Base-by-base conservation (phyloP, 2,113 vertebrate genomes). In the Dryoscopus gambensis region DNA sequence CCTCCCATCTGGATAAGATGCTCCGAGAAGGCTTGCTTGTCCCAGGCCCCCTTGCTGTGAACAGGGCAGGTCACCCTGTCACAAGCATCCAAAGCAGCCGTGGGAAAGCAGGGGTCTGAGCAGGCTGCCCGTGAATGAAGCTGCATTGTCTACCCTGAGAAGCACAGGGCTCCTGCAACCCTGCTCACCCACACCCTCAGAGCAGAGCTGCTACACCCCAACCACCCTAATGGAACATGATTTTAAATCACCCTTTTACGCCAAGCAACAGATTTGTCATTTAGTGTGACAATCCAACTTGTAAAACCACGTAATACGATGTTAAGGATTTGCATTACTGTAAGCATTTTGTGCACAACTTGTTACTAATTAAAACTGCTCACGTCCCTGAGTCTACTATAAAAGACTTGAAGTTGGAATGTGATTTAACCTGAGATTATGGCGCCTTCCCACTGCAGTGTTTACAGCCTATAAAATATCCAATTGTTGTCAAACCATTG, bases 201-300 rank as follows among this genome's bases (percentile, higher is more conserved):
- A 2, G 19, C 50, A 40, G 47, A 68, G 81, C 28, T 12, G 8
- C 35, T 7, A 30, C 24, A 52, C 10, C 18, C 27, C 62, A 65
- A 8, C 2, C 53, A 78, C 31, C 19, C 24, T 3, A 15, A 74
- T 16, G 8, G 18, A 50, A 63, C 0, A 0, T 5, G 8, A 57
- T 59, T 82, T 77, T 24, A 77, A 55, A 82, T 23, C 55, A 49
- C 21, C 40, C 7, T 28, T 77, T 57, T 42, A 22, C 40, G 44
- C 59, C 46, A 46, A 60, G 39, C 40, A 65, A 27, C 15, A 21
- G 2, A 13, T 30, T 67, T 53, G 39, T 35, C 47, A 15, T 12
- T 78, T 3, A 2, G 7, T 40, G 46, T 16, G 55, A 70, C 64
- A 69, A 20, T 15, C 37, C 47, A 57, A 10, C 23, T 5, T 2